Evolutionary conservation across 1,140 invertebrate genomes (phyloP).

Genomic region (Calephelis virginiensis): DNA sequence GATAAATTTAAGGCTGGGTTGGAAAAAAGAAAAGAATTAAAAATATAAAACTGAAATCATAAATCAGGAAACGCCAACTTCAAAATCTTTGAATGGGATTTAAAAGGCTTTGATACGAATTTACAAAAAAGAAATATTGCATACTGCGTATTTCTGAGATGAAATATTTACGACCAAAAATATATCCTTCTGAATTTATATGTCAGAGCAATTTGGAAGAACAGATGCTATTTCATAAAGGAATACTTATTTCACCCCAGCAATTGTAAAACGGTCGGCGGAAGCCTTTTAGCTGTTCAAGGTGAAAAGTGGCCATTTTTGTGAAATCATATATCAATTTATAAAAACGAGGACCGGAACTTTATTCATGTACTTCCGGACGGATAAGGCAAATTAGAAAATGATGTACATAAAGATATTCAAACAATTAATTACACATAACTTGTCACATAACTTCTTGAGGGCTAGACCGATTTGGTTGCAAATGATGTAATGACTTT

Average conservation of each 20-base stretch:
- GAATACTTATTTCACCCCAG: conserved; percentile 53
- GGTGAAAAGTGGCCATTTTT: conserved; percentile 60
- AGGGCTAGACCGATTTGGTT: too few species aligned
- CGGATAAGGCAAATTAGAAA: neutral
- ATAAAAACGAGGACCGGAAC: conserved; percentile 23
- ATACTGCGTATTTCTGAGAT: conserved; percentile 4
- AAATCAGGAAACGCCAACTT: too few species aligned
- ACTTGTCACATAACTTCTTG: too few species aligned
- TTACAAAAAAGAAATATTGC: conserved; percentile 6
- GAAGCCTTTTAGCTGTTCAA: conserved; percentile 57
- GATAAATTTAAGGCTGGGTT: too few species aligned
- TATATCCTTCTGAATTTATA: conserved; percentile 24
- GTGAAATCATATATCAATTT: conserved; percentile 50
- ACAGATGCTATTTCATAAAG: conserved; percentile 38
- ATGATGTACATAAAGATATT: too few species aligned
- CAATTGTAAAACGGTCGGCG: conserved; percentile 56
- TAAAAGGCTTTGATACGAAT: neutral
- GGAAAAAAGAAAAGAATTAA: too few species aligned
- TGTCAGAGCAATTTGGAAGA: conserved; percentile 35
- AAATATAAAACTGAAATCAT: too few species aligned
- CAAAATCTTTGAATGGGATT: neutral
- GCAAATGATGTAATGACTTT: too few species aligned
- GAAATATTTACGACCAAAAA: conserved; percentile 17
- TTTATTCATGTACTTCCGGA: neutral
- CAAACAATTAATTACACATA: too few species aligned